Base-by-base conservation (phyloP, 2,888 invertebrate genomes). In the Strigamia transsilvanica region DNA sequence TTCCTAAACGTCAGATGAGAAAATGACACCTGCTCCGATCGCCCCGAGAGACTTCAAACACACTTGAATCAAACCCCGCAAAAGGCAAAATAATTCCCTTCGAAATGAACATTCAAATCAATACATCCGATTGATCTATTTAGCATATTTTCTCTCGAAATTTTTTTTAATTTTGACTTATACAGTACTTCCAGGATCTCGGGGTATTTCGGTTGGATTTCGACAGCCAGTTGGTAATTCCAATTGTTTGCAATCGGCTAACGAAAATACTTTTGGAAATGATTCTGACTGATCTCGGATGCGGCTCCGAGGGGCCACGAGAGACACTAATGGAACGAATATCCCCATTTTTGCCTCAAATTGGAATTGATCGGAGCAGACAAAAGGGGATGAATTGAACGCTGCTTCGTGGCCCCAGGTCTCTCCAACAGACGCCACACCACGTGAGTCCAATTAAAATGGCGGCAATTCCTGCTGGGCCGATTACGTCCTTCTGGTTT, bases 361-460 rank as follows among this genome's bases (percentile, higher is more conserved):
- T 66, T 23, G 23, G 61, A 66, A 66, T 66, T 18, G 61, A 66
- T 23, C 23, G 23, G 46, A n/a, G 15, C 61, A 66, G 61, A 66
- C n/a, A 66, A 66, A 66, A 18, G 12, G 21, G 23, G 23, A n/a
- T 15, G 61, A 23, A 7, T 66, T 21, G 21, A 66, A 12, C 61
- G 23, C 61, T 66, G 18, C 21, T 7, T 66, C 61, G 5, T 66
- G 61, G 21, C 61, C 61, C 61, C 23, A 21, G 61, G 61, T 21
- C 23, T 66, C 61, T 66, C 61, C 6, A 66, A 66, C 21, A 18
- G 61, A 18, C 61, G 61, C 61, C 61, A 18, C 61, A 23, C 61
- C 61, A 23, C 61, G 61, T 66, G 61, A 66, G 23, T 66, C 18
- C 61, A 66, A 66, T 66, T 23, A 66, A 66, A 66, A 66, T 66